A percentile compares a stretch with the other conserved stretches of the same genome.
Evolutionary conservation across 2,113 vertebrate species (phyloP).

Genomic region (Genyomyrus donnyi): DNA sequence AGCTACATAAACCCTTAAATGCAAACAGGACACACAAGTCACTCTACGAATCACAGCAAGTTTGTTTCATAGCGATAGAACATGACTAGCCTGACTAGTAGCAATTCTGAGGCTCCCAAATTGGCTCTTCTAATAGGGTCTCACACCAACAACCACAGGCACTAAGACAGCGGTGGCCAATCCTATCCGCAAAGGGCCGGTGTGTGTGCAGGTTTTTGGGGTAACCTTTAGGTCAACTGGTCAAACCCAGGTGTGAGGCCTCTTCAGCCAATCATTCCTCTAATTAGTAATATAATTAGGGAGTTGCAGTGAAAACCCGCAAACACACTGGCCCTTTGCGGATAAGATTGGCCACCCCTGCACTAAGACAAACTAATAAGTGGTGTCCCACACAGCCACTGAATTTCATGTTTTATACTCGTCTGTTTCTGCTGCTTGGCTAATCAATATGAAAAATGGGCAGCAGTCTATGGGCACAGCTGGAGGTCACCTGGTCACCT

Average conservation of each 20-base stretch:
- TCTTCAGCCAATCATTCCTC: no score
- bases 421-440: background rate
- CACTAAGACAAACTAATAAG: background rate
- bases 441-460: background rate
- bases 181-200: no score
- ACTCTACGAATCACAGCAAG: background rate
- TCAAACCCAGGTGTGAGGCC: no score
- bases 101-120: background rate
- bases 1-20: background rate
- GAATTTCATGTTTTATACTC: background rate
- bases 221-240: no score
- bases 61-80: background rate
- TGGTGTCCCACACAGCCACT: background rate
- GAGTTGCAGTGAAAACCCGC: no score
- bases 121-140: background rate
- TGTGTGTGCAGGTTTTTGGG: no score
- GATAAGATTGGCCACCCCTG: no score
- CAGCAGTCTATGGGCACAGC: background rate
- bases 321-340: no score
- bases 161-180: background rate
- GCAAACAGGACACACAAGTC: background rate
- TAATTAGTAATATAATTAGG: no score
- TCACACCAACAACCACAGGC: background rate
- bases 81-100: background rate
- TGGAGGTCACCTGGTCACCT: background rate